These are phyloP conservation scores for Tenthredo scrophulariae DNA, from an alignment of 2,888 invertebrate genomes.

Conservation along the genomic window DNA sequence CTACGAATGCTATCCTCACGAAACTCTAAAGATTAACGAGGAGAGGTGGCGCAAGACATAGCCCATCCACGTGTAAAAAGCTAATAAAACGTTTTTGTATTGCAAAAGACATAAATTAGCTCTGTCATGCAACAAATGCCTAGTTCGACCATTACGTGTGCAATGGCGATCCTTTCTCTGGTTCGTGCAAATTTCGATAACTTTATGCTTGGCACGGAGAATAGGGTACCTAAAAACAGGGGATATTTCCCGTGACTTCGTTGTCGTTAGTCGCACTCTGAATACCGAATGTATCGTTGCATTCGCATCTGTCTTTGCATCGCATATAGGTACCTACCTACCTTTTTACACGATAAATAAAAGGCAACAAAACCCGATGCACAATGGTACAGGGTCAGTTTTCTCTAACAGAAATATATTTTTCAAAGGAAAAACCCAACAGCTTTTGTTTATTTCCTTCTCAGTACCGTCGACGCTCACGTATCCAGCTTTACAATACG, in stretches of 20 bases:
- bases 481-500: background rate
- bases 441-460: background rate
- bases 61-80: conserved; percentile 72
- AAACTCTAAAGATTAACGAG: conserved; percentile 75
- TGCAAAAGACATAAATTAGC: conserved; percentile 47
- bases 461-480: background rate
- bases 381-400: background rate
- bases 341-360: background rate
- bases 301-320: conserved; percentile 1
- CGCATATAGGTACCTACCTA: background rate
- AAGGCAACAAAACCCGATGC: background rate
- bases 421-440: background rate
- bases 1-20: conserved; percentile 70
- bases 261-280: conserved; percentile 23
- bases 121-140: conserved; percentile 44
- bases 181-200: conserved; percentile 40
- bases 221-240: conserved; percentile 23
- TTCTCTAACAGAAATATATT: background rate
- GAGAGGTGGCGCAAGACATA: conserved; percentile 75
- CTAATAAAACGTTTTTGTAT: conserved; percentile 72
- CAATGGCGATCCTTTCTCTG: conserved; percentile 34
- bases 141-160: conserved; percentile 36
- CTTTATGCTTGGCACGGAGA: conserved; percentile 28
- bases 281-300: background rate
- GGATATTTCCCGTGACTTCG: conserved; percentile 16